phyloP scores from a whole-genome alignment of 1,140 invertebrate genomes.

The Nebria ingens region DNA sequence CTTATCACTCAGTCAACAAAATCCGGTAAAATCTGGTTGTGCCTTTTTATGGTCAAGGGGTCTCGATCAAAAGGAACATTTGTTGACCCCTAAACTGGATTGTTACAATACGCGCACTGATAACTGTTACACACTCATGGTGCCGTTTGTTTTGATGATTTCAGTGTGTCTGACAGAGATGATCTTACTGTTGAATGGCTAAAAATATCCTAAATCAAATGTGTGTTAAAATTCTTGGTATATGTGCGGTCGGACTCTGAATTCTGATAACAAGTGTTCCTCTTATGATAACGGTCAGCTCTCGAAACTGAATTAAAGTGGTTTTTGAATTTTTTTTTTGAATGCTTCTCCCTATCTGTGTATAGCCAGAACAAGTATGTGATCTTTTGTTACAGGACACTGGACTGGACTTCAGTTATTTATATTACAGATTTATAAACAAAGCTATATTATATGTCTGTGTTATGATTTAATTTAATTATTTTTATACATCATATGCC shows the following conservation, averaged over 20 bases:
- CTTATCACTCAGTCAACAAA: constrained; percentile 19
- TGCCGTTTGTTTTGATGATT: neutral
- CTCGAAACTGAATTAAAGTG: neutral
- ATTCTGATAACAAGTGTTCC: neutral
- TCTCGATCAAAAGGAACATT: neutral
- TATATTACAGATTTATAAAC: too few species aligned
- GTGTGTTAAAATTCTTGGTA: neutral
- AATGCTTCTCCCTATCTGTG: too few species aligned
- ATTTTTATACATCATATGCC: too few species aligned
- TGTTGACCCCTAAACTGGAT: constrained; percentile 2
- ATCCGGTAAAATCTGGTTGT: constrained; percentile 22
- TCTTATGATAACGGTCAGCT: neutral
- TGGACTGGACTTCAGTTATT: too few species aligned
- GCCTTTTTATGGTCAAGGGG: constrained; percentile 18
- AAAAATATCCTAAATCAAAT: neutral
- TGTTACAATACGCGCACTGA: neutral
- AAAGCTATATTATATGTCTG: too few species aligned
- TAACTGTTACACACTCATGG: neutral
- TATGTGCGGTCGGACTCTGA: neutral
- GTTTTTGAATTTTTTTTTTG: neutral
- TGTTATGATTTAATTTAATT: too few species aligned
- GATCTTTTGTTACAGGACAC: too few species aligned
- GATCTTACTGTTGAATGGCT: too few species aligned
- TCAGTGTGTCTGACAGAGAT: neutral
- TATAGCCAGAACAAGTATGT: too few species aligned